Percentiles rank a stretch among this genome's conserved stretches.
Conservation (phyloP, 2,888 invertebrate genomes). For the Eupithecia insigniata region DNA sequence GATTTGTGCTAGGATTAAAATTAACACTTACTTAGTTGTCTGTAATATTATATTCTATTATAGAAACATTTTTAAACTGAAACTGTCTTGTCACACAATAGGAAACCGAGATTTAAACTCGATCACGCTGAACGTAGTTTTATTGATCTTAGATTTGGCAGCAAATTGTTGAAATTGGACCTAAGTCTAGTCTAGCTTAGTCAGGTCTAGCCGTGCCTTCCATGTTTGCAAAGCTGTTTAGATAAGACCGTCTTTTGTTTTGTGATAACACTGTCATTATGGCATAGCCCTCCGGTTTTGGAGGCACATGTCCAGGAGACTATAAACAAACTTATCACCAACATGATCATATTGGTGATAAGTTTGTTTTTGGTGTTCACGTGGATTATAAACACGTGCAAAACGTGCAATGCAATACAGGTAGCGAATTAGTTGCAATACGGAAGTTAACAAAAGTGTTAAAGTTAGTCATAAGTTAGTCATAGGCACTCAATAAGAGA, state of each 20-base stretch:
- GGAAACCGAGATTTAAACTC: too few relatives aligned
- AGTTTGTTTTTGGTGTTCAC: not conserved
- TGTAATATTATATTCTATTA: too few relatives aligned
- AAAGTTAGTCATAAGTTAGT: not conserved
- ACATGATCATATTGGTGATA: not conserved
- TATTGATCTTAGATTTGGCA: too few relatives aligned
- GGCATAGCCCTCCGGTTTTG: not conserved
- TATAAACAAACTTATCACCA: not conserved
- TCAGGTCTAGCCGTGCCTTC: conserved; percentile 38
- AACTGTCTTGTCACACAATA: too few relatives aligned
- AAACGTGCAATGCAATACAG: not conserved
- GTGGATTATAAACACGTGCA: not conserved
- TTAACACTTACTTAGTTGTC: too few relatives aligned
- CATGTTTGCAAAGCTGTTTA: conserved; percentile 37
- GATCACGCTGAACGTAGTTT: too few relatives aligned
- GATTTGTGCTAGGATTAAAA: too few relatives aligned
- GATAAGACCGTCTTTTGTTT: conserved; percentile 45
- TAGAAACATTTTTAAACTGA: too few relatives aligned
- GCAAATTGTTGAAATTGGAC: too few relatives aligned
- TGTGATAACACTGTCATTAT: conserved; percentile 13
- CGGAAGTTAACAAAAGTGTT: not conserved
- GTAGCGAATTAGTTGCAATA: not conserved
- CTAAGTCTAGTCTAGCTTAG: too few relatives aligned
- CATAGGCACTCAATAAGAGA: not conserved
- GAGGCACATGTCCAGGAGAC: not conserved